Evolutionary conservation across 2,113 vertebrate genomes (phyloP).

Genomic region (Notothenia coriiceps): DNA sequence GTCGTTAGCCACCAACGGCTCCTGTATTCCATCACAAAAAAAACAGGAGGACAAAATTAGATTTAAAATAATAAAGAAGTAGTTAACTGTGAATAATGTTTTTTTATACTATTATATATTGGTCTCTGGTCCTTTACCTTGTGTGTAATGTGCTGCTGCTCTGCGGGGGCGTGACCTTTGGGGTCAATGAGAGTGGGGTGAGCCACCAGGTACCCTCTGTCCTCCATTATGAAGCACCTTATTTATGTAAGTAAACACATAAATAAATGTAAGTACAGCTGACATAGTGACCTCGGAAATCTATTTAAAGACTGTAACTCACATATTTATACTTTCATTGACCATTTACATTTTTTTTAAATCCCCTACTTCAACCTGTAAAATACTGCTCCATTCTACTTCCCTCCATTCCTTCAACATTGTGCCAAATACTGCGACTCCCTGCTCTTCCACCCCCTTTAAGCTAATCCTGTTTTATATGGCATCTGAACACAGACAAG

Average conservation of each 20-base stretch:
- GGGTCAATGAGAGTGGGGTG: slow-evolving; percentile 99
- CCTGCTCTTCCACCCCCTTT: slow-evolving; percentile 23
- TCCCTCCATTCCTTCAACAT: slow-evolving; percentile 3
- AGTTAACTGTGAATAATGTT: background rate
- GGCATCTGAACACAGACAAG: slow-evolving; percentile 65
- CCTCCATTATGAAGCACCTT: slow-evolving; percentile 99
- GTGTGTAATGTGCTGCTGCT: slow-evolving; percentile 98
- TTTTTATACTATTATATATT: background rate
- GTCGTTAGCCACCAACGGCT: slow-evolving; percentile 97
- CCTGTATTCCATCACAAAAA: slow-evolving; percentile 77
- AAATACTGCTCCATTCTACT: slow-evolving; percentile 11
- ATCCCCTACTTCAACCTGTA: background rate
- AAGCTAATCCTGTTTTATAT: slow-evolving; percentile 79
- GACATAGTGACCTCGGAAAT: background rate
- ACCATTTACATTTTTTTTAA: background rate
- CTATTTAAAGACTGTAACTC: too few species aligned
- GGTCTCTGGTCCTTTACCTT: slow-evolving; percentile 86
- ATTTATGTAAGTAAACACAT: slow-evolving; percentile 15
- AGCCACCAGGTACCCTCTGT: slow-evolving; percentile 97
- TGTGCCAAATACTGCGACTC: slow-evolving; percentile 40
- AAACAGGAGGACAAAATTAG: background rate
- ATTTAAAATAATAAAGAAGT: background rate
- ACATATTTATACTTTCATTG: background rate
- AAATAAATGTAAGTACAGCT: background rate
- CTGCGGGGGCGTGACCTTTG: slow-evolving; percentile 96